phyloP scores from a whole-genome alignment of 30 jellyfish, hydroid and myxozoan genomes.

The Hydra vulgaris region DNA sequence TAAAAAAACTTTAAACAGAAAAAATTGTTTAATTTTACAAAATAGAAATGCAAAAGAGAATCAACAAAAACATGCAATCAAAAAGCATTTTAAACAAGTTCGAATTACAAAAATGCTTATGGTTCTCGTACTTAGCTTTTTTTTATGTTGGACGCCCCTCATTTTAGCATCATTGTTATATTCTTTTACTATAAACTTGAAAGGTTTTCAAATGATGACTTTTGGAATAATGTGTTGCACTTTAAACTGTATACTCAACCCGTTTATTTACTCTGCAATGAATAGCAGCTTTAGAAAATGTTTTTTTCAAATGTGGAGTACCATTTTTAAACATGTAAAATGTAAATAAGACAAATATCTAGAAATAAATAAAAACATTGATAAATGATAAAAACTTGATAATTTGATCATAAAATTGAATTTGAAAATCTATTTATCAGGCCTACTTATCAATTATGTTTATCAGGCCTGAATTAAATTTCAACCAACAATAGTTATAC shows the following conservation, averaged over 20 bases:
- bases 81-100: slow-evolving; percentile 45
- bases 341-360: too few species aligned
- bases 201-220: slow-evolving; percentile 40
- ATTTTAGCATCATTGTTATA: slow-evolving; percentile 50
- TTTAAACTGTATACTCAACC: slow-evolving; percentile 75
- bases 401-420: too few species aligned
- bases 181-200: slow-evolving; percentile 51
- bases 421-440: too few species aligned
- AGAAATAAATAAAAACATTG: too few species aligned
- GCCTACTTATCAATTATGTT: too few species aligned
- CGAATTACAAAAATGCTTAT: slow-evolving; percentile 73
- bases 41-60: neutral
- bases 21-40: too few species aligned
- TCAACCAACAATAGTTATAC: too few species aligned
- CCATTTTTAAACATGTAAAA: too few species aligned
- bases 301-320: slow-evolving; percentile 26
- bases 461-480: too few species aligned
- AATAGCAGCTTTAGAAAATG: slow-evolving; percentile 53
- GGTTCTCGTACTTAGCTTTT: slow-evolving; percentile 66
- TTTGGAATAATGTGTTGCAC: slow-evolving; percentile 71
- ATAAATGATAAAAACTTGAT: too few species aligned
- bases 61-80: neutral
- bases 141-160: slow-evolving; percentile 94
- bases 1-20: too few species aligned
- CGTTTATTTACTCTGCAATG: slow-evolving; percentile 84